Conservation (phyloP, 64 coral and sea anemone genomes). For the Astreopora myriophthalma region DNA sequence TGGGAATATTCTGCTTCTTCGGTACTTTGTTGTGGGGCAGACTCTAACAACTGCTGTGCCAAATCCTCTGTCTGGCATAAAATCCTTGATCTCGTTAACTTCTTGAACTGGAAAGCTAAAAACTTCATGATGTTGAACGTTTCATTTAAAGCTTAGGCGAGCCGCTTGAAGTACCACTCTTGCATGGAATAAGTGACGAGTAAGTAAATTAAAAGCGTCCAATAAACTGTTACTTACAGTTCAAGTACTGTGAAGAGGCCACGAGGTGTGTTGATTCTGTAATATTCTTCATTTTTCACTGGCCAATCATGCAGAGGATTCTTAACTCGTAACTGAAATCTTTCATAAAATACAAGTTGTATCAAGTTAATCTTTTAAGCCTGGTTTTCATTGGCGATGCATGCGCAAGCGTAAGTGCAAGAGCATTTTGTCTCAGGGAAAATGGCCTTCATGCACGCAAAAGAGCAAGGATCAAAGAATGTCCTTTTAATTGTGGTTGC, state of each 20-base stretch:
- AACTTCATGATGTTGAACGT: slow-evolving; percentile 24
- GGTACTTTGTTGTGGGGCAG: background rate
- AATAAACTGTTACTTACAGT: background rate
- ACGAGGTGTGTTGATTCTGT: background rate
- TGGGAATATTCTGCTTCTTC: no score
- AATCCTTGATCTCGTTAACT: background rate
- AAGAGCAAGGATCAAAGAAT: no score
- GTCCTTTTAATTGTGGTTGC: no score
- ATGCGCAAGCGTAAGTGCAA: no score
- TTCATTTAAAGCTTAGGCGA: slow-evolving; percentile 46
- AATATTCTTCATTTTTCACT: no score
- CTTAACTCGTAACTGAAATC: no score
- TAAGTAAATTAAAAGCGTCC: slow-evolving; percentile 27
- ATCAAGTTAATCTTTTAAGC: no score
- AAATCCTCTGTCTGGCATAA: background rate
- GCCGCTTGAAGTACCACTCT: slow-evolving; percentile 18
- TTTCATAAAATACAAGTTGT: no score
- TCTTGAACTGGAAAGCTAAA: background rate
- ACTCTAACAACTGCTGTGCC: background rate
- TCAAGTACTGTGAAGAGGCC: background rate
- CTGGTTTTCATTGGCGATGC: no score
- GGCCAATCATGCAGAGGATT: no score
- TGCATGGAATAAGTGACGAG: slow-evolving; percentile 8
- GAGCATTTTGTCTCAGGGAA: no score
- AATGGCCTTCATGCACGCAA: no score